Conservation (phyloP, 2,888 invertebrate species). For the Frankliniella intonsa region DNA sequence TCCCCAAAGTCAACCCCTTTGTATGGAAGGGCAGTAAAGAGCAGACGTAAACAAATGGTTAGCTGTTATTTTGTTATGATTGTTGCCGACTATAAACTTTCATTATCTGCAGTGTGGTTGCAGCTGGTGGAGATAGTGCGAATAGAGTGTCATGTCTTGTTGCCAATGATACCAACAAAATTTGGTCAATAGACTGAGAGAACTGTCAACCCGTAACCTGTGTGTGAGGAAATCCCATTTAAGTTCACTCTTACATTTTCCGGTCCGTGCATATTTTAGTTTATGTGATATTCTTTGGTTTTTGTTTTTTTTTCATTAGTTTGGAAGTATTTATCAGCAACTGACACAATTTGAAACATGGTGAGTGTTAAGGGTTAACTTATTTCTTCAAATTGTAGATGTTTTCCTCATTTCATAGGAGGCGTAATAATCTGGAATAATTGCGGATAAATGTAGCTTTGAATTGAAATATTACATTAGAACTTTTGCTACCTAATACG, state of each 20-base stretch:
- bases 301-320: not conserved
- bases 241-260: not conserved
- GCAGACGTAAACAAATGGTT: no score
- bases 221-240: not conserved
- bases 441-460: not conserved
- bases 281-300: not conserved
- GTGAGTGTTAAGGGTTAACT: not conserved
- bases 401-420: not conserved
- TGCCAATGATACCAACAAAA: not conserved
- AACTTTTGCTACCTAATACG: not conserved
- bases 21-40: no score
- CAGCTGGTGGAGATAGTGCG: not conserved
- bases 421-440: not conserved
- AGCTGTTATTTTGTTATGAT: no score
- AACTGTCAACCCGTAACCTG: not conserved
- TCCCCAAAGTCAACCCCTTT: no score
- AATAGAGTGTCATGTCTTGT: not conserved
- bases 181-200: conserved; percentile 1
- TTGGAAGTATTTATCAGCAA: not conserved
- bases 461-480: not conserved
- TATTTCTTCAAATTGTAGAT: no score
- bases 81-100: no score
- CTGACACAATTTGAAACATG: not conserved
- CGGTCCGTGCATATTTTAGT: not conserved
- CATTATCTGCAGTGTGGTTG: no score